These are phyloP conservation scores for Acleris laterana DNA, from an alignment of 2,888 invertebrate genomes.

Conservation along the genomic window DNA sequence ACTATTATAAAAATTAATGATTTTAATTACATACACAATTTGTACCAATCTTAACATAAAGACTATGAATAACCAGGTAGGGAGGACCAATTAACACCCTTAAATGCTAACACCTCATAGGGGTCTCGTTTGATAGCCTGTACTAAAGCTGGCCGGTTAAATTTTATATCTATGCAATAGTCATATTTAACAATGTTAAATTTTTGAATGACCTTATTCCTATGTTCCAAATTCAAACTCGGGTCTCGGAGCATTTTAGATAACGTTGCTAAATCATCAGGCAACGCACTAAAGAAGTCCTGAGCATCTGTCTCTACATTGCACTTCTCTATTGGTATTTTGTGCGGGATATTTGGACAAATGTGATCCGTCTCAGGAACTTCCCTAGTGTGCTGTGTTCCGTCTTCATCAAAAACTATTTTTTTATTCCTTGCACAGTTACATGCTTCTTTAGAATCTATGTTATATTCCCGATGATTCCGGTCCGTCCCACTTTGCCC, in stretches of 20 bases:
- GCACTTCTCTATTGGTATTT: conserved; percentile 33
- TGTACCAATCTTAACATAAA: background rate
- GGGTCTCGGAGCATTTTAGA: conserved; percentile 55
- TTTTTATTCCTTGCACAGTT: conserved; percentile 63
- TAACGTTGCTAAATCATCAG: conserved; percentile 58
- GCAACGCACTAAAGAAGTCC: conserved; percentile 49
- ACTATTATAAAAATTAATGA: background rate
- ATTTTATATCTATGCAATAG: conserved; percentile 57
- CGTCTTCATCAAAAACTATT: conserved; percentile 72
- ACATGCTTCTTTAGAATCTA: conserved; percentile 49
- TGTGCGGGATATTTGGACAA: conserved; percentile 52
- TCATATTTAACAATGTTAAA: conserved; percentile 57
- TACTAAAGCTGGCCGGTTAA: conserved; percentile 58
- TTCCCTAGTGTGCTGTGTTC: conserved; percentile 53
- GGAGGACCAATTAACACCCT: conserved; percentile 65
- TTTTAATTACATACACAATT: background rate
- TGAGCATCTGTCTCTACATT: conserved; percentile 59
- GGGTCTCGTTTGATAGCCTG: conserved; percentile 62
- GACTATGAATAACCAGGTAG: conserved; percentile 61
- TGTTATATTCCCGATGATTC: conserved; percentile 32
- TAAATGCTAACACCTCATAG: conserved; percentile 64
- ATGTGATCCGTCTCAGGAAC: conserved; percentile 54
- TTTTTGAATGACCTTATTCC: conserved; percentile 65
- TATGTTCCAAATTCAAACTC: conserved; percentile 48
- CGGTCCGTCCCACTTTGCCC: conserved; percentile 26